These are phyloP conservation scores for Prosapia bicincta DNA, from an alignment of 2,888 invertebrate genomes.

Conservation along the genomic window DNA sequence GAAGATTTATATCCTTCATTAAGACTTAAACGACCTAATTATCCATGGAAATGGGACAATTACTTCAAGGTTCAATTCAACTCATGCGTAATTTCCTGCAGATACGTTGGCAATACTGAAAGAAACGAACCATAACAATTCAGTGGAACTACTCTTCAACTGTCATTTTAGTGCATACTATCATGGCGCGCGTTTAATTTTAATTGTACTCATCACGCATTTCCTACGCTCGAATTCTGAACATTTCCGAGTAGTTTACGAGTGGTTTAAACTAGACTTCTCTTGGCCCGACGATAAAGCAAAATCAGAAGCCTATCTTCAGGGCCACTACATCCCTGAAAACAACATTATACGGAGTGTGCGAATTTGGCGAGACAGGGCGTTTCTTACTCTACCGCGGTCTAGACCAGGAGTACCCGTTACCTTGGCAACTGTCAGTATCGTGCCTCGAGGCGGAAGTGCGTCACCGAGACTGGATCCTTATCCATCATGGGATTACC, in stretches of 20 bases:
- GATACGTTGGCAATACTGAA: neutral
- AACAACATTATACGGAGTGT: conserved; percentile 67
- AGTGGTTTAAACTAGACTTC: conserved; percentile 69
- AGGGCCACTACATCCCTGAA: conserved; percentile 59
- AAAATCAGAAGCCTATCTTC: conserved; percentile 53
- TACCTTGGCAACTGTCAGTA: conserved; percentile 52
- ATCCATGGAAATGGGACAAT: no score
- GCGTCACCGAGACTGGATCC: conserved; percentile 53
- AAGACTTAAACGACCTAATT: no score
- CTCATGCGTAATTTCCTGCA: neutral
- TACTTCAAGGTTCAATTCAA: no score
- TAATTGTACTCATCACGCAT: neutral
- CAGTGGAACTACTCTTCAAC: no score
- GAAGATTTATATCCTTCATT: no score
- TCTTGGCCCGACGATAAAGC: conserved; percentile 60
- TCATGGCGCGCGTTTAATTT: neutral
- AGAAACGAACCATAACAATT: neutral
- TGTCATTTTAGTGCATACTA: neutral
- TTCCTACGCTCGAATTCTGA: conserved; percentile 1
- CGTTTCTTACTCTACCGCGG: conserved; percentile 66
- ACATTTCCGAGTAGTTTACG: conserved; percentile 62
- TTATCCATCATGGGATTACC: conserved; percentile 69
- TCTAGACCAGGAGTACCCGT: conserved; percentile 68
- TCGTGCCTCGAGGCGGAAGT: conserved; percentile 32
- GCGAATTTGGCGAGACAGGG: conserved; percentile 61